Base-by-base conservation (phyloP, 2,888 invertebrate genomes). In the Myopa tessellatipennis region DNA sequence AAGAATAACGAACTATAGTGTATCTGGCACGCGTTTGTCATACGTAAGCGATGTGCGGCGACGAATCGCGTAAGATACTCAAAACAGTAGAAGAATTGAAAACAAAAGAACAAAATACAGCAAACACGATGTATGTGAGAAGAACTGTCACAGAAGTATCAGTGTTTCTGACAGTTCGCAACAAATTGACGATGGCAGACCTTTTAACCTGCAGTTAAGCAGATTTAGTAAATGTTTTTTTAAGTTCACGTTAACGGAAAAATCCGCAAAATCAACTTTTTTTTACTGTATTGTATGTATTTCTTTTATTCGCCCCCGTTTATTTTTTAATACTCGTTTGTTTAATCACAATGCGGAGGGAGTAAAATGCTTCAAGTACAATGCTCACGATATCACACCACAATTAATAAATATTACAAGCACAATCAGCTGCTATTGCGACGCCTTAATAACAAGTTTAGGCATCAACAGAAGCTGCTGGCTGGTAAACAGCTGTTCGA, bases 381-480 rank as follows among this genome's bases (percentile, higher is more conserved):
- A 50, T 50, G 1, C 1, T 26, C 26, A 14, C 50, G 50, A 50
- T 50, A 26, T 2, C 26, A 26, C 26, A 26, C 45, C 45, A 55
- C 55, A 55, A n/a, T 67, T 40, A 38, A 40, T 36, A 67, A 40
- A n/a, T 7, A 40, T 16, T 40, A 67, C 40, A 67, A 8, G 8
- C 36, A 40, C 67, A 70, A 70, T 52, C 55, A 55, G 70, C 67
- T 67, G 65, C 65, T 65, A 3, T 40, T 67, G 70, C 70, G 45
- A 34, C 26, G 36, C 55, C 14, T 26, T 36, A n/a, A 55, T 70
- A 34, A 34, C 55, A 14, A 36, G 14, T 70, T 55, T 70, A 58
- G 36, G 55, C 55, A 55, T 14, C 55, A 55, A 55, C 55, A n/a
- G 70, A 18, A 36, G 70, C 55, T 36, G n/a, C 52, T 16, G n/a